A percentile compares a stretch with the other conserved stretches of the same genome.
Evolutionary conservation across 1,140 invertebrate genomes (phyloP).

Genomic region (Nasonia giraulti): DNA sequence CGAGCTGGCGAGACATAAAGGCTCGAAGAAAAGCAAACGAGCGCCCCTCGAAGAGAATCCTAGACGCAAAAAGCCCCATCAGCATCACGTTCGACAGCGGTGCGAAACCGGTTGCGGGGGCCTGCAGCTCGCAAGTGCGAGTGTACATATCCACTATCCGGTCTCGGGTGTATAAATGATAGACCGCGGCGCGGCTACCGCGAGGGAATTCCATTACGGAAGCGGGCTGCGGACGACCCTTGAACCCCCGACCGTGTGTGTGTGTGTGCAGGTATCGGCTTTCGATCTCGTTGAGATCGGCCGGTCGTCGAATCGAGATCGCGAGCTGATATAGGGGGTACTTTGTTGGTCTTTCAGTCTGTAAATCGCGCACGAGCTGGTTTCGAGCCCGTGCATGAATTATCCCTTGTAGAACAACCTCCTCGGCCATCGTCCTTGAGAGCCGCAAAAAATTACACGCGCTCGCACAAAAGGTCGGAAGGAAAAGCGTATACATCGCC

Average conservation of each 20-base stretch:
- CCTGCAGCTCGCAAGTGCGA: neutral
- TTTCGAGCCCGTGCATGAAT: no score
- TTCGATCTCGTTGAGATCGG: neutral
- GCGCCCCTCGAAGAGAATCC: neutral
- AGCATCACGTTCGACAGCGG: neutral
- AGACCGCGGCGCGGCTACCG: neutral
- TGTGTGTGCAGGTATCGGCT: neutral
- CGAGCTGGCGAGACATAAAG: neutral
- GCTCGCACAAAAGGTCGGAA: neutral
- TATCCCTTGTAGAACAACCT: no score
- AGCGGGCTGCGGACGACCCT: neutral
- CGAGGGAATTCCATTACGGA: slow-evolving; percentile 13
- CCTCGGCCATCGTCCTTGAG: neutral
- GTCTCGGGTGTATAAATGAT: neutral
- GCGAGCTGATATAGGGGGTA: neutral
- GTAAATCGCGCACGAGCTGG: no score
- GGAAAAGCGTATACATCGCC: neutral
- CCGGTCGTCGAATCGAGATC: neutral
- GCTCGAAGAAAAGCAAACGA: neutral
- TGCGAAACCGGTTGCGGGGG: slow-evolving; percentile 38
- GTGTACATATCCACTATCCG: neutral
- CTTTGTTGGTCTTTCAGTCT: no score
- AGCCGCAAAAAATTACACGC: neutral
- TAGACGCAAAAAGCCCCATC: no score
- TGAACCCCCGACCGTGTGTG: neutral